Conservation (phyloP, 2,797 vertebrate genomes). For the Remorina albescens region DNA sequence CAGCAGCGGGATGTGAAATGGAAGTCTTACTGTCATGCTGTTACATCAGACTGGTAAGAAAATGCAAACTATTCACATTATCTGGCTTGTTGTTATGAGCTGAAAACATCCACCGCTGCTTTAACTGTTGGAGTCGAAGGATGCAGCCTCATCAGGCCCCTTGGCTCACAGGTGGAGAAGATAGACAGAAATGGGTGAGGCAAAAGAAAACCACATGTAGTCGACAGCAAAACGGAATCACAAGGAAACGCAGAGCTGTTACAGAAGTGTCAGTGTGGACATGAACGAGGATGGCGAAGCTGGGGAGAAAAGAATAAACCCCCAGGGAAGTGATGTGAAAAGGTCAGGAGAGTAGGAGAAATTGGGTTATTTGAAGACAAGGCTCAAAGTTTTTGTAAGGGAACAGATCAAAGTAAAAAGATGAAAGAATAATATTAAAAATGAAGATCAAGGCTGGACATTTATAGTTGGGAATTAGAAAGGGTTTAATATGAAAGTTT, state of each 20-base stretch:
- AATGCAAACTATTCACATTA: conserved; percentile 45
- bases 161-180: conserved; percentile 27
- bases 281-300: not conserved
- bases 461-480: conserved; percentile 2
- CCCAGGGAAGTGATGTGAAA: conserved; percentile 7
- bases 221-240: conserved; percentile 30
- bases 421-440: conserved; percentile 6
- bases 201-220: conserved; percentile 13
- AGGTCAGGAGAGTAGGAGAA: conserved; percentile 35
- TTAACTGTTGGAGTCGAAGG: conserved; percentile 34
- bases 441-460: not conserved
- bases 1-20: conserved; percentile 29
- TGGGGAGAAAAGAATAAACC: conserved; percentile 6
- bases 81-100: conserved; percentile 53
- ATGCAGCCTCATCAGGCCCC: conserved; percentile 58
- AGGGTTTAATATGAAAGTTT: not conserved
- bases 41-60: conserved; percentile 11
- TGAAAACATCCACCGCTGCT: conserved; percentile 45
- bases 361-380: conserved; percentile 7
- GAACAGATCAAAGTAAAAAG: conserved; percentile 8
- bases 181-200: conserved; percentile 20
- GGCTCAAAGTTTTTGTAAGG: not conserved
- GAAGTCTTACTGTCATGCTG: conserved; percentile 16
- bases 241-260: conserved; percentile 16
- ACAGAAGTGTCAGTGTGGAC: conserved; percentile 3